Percentiles rank a stretch among this genome's conserved stretches.
Conservation (phyloP, 2,888 invertebrate species). For the Sylvicola fuscatus region DNA sequence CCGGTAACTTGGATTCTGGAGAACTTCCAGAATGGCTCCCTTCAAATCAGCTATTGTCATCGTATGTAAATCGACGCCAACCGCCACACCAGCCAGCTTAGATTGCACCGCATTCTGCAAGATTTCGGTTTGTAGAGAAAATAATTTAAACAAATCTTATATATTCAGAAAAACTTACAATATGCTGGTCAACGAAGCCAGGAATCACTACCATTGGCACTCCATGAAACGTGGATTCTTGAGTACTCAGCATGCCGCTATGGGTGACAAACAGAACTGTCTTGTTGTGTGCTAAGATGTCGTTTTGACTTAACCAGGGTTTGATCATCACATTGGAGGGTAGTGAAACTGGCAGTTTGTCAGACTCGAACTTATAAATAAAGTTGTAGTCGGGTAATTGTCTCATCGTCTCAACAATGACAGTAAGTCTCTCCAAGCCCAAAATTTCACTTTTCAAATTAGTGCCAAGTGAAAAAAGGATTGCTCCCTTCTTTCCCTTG, state of each 20-base stretch:
- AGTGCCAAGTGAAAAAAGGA: conserved; percentile 20
- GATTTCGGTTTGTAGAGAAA: too few species aligned
- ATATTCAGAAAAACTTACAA: conserved; percentile 6
- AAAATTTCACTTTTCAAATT: conserved; percentile 12
- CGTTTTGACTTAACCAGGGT: conserved; percentile 30
- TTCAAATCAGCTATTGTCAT: conserved; percentile 7
- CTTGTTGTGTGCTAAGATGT: conserved; percentile 20
- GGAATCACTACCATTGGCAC: conserved; percentile 18
- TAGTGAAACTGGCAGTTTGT: conserved; percentile 10
- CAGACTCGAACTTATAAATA: conserved; percentile 19
- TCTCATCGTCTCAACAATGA: conserved; percentile 13
- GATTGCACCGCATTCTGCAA: conserved; percentile 6
- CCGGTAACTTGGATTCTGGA: conserved; percentile 7
- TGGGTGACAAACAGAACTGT: conserved; percentile 16
- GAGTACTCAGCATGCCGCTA: conserved; percentile 15
- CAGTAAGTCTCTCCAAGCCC: conserved; percentile 8
- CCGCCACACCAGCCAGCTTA: conserved; percentile 9
- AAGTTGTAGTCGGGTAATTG: conserved; percentile 17
- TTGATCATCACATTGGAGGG: conserved; percentile 25
- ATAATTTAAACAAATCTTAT: too few species aligned
- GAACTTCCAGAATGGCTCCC: conserved; percentile 8
- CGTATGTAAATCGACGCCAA: conserved; percentile 8
- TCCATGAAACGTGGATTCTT: conserved; percentile 16
- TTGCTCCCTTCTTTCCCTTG: conserved; percentile 14
- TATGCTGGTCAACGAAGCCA: conserved; percentile 14